A percentile compares a stretch with the other conserved stretches of the same genome.
Conservation (phyloP, 2,797 vertebrate species). For the Hafferia zeledoni region DNA sequence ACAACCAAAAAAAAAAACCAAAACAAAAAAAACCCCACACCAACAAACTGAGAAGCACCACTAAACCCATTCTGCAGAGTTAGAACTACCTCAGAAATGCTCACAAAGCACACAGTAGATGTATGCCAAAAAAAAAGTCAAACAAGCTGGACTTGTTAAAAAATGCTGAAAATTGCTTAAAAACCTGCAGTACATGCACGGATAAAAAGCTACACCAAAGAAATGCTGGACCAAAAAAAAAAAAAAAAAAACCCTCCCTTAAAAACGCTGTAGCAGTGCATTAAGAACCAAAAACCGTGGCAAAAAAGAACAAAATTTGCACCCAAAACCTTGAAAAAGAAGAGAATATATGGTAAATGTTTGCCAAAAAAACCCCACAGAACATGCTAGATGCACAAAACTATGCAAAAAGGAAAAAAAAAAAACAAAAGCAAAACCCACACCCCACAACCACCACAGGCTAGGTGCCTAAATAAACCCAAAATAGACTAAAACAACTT, state of each 20-base stretch:
- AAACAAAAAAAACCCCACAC: not conserved
- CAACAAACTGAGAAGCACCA: not conserved
- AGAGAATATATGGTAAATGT: not conserved
- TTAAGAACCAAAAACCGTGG: not conserved
- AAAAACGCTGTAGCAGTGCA: not conserved
- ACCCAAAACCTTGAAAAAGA: not conserved
- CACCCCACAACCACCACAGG: not conserved
- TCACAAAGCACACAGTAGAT: not conserved
- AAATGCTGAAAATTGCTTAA: not conserved
- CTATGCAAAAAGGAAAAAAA: not conserved
- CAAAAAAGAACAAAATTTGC: not conserved
- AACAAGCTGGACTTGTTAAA: not conserved
- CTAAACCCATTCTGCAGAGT: not conserved
- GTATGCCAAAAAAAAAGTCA: not conserved
- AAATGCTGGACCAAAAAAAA: not conserved
- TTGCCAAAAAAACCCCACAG: not conserved
- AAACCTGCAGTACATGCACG: not conserved
- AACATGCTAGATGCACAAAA: not conserved
- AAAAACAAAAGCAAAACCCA: not conserved
- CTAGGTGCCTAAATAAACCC: not conserved
- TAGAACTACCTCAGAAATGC: not conserved
- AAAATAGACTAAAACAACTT: not conserved
- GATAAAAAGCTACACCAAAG: not conserved
- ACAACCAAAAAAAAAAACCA: not conserved
- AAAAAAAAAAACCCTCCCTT: too few relatives aligned